phyloP scores from a whole-genome alignment of 2,797 vertebrate genomes.

The Rhodeus uyekii region DNA sequence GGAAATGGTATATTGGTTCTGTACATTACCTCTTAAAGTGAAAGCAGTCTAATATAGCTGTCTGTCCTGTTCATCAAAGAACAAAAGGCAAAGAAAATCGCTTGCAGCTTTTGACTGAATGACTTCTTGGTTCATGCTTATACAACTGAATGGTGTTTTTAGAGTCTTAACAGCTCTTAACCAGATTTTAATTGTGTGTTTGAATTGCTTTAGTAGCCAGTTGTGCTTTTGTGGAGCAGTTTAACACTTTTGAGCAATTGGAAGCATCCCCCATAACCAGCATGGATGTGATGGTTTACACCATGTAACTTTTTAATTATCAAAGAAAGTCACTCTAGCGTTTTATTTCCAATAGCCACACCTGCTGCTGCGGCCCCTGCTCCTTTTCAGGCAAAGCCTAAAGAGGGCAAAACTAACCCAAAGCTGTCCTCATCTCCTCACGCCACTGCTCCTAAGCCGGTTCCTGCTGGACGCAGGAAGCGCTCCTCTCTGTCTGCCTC shows the following conservation, averaged over 20 bases:
- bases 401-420: conserved; percentile 73
- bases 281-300: conserved; percentile 63
- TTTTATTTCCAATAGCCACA: conserved; percentile 75
- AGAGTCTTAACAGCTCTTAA: not conserved
- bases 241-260: conserved; percentile 34
- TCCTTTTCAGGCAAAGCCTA: conserved; percentile 74
- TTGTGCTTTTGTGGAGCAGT: conserved; percentile 7
- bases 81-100: too few species aligned
- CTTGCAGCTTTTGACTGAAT: too few species aligned
- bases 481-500: conserved; percentile 75
- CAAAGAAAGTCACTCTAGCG: conserved; percentile 54
- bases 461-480: conserved; percentile 76
- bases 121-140: not conserved
- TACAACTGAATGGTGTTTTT: not conserved
- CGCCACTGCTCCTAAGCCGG: conserved; percentile 75
- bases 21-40: too few species aligned
- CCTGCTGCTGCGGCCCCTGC: conserved; percentile 71
- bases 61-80: too few species aligned
- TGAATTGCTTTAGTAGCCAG: not conserved
- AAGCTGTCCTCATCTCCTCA: conserved; percentile 62
- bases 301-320: conserved; percentile 14
- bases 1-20: too few species aligned
- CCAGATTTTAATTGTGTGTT: not conserved
- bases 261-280: conserved; percentile 61
- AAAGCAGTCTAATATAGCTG: too few species aligned